Evolutionary conservation across 2,113 vertebrate genomes (phyloP).

Genomic region (Hippocampus abdominalis): DNA sequence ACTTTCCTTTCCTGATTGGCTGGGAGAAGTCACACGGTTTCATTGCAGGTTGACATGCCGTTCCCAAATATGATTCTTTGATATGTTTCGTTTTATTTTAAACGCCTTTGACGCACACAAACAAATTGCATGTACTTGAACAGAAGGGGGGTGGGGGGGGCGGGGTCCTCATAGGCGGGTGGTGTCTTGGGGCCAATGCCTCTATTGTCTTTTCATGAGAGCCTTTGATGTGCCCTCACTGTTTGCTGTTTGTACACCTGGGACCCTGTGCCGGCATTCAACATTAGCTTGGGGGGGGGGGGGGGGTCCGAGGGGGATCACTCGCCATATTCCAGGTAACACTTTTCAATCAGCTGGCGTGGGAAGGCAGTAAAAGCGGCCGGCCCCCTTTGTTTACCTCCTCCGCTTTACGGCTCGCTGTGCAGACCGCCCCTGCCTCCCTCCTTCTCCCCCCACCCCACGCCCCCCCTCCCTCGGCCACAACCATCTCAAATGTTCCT

Average conservation of each 20-base stretch:
- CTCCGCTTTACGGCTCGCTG: conserved; percentile 57
- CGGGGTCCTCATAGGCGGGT: not conserved
- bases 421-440: not conserved
- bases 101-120: not conserved
- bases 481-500: conserved; percentile 4
- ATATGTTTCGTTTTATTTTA: not conserved
- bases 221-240: conserved; percentile 71
- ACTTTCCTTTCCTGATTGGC: not conserved
- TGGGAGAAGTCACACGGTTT: not conserved
- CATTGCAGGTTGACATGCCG: not conserved
- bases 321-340: conserved; percentile 66
- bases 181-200: conserved; percentile 21
- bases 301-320: not conserved
- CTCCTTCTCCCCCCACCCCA: too few relatives aligned
- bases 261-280: conserved; percentile 49
- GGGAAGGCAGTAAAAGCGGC: conserved; percentile 71
- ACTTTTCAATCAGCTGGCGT: conserved; percentile 68
- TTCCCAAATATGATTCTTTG: not conserved
- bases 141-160: conserved; percentile 43
- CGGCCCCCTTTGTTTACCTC: conserved; percentile 65
- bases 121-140: not conserved
- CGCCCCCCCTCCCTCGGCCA: not conserved
- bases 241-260: conserved; percentile 80
- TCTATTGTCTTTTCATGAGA: conserved; percentile 77
- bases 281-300: conserved; percentile 50